Evolutionary conservation across 2,113 vertebrate species (phyloP), one percentile per base, ranked within the genome.

Genomic region (Pontoporia blainvillei): DNA sequence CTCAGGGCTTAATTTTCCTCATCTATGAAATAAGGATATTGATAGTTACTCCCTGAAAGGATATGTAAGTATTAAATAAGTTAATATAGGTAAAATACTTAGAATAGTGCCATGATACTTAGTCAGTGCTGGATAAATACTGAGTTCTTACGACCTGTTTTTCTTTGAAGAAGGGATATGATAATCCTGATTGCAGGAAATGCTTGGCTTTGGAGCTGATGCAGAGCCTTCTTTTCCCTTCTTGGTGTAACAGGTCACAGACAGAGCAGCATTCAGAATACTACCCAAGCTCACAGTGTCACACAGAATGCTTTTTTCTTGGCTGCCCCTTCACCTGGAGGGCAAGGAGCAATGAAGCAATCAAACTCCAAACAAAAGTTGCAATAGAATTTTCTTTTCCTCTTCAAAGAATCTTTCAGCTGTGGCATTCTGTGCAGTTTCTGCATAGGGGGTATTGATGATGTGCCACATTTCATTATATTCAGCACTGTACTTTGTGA

Each of bases 401-500:
- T 69, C 52, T 94, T 97, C 72, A 96, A 91, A 91, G 84, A 98
- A 41, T 88, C 94, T 36, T 96, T 98, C 91, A 95, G 88, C 97
- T 98, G 94, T 96, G 97, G 97, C 96, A 66, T 95, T 96, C 97
- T n/a, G 61, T 97, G 95, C 86, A 96, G 91, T 73, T 91, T 98
- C 96, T 57, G 96, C 90, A 82, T 88, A 93, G 20, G 29, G 97
- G 62, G 88, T 98, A 84, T 96, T 98, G 98, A 98, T 93, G 82
- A 97, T 97, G 96, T 98, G 97, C 97, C 98, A 91, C 97, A 94
- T 98, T 97, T 96, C 95, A 98, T 98, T 97, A 96, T 85, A 95
- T 96, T 98, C 98, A 97, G 90, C 17, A n/a, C 66, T 81, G 92
- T 97, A 87, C 95, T 98, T 90, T 96, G 90, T 91, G 96, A 96